Evolutionary conservation across 2,113 vertebrate species (phyloP), one percentile per base, ranked within the genome.

Genomic region (Carassius gibelio): DNA sequence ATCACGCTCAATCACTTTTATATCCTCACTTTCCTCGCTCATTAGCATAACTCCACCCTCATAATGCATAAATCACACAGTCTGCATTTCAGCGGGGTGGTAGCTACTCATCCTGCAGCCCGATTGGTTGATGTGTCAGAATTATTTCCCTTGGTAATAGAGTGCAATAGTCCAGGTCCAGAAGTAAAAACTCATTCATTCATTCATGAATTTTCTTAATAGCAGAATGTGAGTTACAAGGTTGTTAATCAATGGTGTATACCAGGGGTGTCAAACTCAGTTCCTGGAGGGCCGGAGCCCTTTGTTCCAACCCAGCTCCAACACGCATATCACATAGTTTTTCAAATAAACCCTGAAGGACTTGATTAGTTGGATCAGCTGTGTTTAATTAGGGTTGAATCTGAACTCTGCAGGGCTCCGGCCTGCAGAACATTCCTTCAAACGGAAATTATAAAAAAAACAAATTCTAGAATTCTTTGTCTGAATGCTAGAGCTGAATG

Each of bases 11-110:
- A 77, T 77, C 75, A 86, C 71, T 81, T 86, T 85, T 84, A 86
- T 84, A 81, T 76, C 61, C 48, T 76, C n/a, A 75, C 81, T 86
- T 61, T 84, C 69, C 87, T 78, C 64, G 62, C 72, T 86, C 87
- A 86, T 88, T 85, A 84, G 85, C 87, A 86, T 86, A 88, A 86
- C 76, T 55, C 71, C 87, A 84, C 45, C 82, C 78, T 82, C 87
- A 86, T 86, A 64, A 59, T 8, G 17, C 85, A 86, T 55, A 66
- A 52, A 55, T 77, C 87, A 87, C 64, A 42, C 81, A 34, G 57
- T 57, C 48, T 68, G 57, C 81, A 86, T 84, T 86, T 59, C 82
- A 75, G 26, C 36, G 30, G 69, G 81, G 59, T 75, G 57, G 64
- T 50, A 34, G 23, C 68, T 38, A 45, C 45, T 77, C 80, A 72